Base-by-base conservation (phyloP, 2,888 invertebrate species). In the Drosophila phalerata region DNA sequence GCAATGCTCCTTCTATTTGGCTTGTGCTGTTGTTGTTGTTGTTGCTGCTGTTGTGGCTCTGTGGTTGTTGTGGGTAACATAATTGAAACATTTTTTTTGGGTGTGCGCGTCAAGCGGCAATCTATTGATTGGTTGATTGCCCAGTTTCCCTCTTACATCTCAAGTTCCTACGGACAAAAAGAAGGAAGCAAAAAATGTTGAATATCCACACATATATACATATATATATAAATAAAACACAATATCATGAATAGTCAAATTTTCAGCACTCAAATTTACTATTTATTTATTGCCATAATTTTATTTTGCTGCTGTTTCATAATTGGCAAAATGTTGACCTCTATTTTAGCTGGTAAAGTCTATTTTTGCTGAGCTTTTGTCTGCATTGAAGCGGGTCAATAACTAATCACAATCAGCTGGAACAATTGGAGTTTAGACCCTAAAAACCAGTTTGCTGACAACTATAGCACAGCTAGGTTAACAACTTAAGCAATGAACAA, bases 1-100 rank as follows among this genome's bases (percentile, higher is more conserved):
- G 47, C 52, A 69, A 17, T 67, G 49, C 45, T 66, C 63, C 63
- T 63, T 60, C 69, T 58, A 28, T 58, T 72, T 66, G 71, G 64
- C 19, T 67, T 49, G 34, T 63, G 73, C 28, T 75, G 63, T 17
- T 69, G 67, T 53, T 38, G 73, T 43, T 68, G 57, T 42, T 58
- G 71, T 43, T 52, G 43, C n/a, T 52, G 62, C 52, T 53, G 62
- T 62, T 53, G 64, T 73, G 72, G 69, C 47, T 66, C 37, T 32
- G 64, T 58, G 55, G 51, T 77, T 68, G 67, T 68, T 75, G 79
- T 48, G 73, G 73, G 64, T 86, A 86, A 77, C 84, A 85, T 85
- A 85, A 84, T 85, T 85, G 87, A 79, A 81, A 79, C 84, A 85
- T 85, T 81, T 86, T 81, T 86, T 80, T 61, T 65, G 80, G 75